A percentile compares a stretch with the other conserved stretches of the same genome.
Evolutionary conservation across 2,888 invertebrate genomes (phyloP).

Genomic region (Schizaphis graminum): DNA sequence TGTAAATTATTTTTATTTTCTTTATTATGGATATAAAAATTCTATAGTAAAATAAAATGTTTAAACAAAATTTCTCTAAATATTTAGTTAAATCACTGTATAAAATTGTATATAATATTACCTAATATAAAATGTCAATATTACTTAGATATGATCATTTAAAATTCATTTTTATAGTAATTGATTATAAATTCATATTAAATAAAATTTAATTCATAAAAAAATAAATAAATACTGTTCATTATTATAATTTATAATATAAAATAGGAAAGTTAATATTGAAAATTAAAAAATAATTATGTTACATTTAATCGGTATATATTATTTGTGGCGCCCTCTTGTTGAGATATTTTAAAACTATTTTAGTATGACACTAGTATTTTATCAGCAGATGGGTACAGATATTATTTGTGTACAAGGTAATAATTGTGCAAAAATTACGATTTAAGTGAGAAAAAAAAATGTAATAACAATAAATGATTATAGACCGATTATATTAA

Average conservation of each 20-base stretch:
- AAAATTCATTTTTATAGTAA: neutral
- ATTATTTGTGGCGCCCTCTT: constrained; percentile 33
- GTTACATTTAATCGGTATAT: neutral
- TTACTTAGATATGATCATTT: no score
- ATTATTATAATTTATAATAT: neutral
- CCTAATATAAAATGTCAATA: neutral
- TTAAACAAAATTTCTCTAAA: neutral
- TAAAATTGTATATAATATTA: neutral
- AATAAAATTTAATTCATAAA: neutral
- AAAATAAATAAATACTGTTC: neutral
- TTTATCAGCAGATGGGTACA: neutral
- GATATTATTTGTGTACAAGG: neutral
- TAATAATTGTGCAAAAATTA: neutral
- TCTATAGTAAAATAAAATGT: no score
- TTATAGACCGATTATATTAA: no score
- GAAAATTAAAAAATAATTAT: neutral
- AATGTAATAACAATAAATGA: neutral
- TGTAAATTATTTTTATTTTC: neutral
- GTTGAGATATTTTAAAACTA: neutral
- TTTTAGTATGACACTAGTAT: neutral
- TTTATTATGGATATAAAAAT: no score
- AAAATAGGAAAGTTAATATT: neutral
- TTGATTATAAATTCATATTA: neutral
- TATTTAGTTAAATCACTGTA: no score
- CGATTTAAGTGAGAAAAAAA: neutral